Evolutionary conservation across 2,888 invertebrate species (phyloP).

Genomic region (Seira sanloemensis): DNA sequence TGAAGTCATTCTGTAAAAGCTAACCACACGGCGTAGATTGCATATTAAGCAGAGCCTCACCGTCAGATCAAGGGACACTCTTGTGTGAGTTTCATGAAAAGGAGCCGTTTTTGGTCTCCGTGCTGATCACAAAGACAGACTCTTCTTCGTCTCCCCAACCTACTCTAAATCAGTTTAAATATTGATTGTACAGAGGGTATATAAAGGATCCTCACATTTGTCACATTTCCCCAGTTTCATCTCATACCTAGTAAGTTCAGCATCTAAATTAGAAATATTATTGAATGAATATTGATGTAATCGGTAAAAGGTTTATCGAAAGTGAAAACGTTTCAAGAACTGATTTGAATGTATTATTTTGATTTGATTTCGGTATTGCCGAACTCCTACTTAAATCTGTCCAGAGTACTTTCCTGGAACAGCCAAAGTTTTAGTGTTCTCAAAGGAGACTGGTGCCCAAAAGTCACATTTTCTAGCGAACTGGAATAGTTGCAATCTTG

Average conservation of each 20-base stretch:
- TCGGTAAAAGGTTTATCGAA: not conserved
- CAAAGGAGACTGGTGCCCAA: not conserved
- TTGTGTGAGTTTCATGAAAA: not conserved
- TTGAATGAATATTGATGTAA: no score
- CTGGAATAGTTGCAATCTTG: slow-evolving; percentile 11
- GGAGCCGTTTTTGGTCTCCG: not conserved
- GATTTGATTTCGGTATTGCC: not conserved
- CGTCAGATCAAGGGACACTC: slow-evolving; percentile 28
- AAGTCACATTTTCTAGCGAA: not conserved
- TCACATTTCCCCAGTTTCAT: slow-evolving; percentile 49
- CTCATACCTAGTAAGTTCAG: slow-evolving; percentile 44
- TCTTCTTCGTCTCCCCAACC: not conserved
- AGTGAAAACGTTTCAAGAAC: slow-evolving; percentile 31
- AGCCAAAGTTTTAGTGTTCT: slow-evolving; percentile 5
- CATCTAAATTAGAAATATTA: not conserved
- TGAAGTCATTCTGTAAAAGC: not conserved
- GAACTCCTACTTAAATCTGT: not conserved
- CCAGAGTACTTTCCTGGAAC: slow-evolving; percentile 21
- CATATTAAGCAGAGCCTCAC: not conserved
- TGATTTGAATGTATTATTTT: slow-evolving; percentile 6
- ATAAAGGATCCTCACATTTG: slow-evolving; percentile 32
- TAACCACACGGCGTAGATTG: not conserved
- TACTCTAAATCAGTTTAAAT: not conserved
- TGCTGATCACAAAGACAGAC: not conserved
- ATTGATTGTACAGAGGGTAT: slow-evolving; percentile 29